Evolutionary conservation across 2,797 vertebrate species (phyloP).

Genomic region (Limosa lapponica): DNA sequence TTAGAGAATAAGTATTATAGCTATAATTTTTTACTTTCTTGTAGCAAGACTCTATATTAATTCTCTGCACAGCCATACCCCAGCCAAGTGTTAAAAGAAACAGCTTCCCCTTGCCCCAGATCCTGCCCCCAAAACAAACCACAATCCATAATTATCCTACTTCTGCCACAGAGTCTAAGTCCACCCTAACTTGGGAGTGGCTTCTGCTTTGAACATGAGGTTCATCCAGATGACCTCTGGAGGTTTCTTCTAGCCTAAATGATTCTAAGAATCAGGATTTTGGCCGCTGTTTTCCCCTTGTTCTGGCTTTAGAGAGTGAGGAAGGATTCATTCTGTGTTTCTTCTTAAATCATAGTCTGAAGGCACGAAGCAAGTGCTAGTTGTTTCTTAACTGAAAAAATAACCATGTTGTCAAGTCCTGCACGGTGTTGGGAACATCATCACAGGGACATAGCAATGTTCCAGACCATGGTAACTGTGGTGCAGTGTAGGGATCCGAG

Average conservation of each 20-base stretch:
- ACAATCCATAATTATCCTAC: accelerated
- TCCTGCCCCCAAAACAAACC: neutral
- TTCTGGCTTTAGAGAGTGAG: neutral
- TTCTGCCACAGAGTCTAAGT: neutral
- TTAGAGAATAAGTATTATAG: neutral
- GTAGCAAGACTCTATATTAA: neutral
- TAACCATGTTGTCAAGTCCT: accelerated
- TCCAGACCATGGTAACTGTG: neutral
- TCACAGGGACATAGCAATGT: neutral
- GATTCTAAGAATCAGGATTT: neutral
- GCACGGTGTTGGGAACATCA: accelerated
- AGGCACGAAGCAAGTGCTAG: neutral
- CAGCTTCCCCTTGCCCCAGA: accelerated
- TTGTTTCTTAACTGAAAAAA: neutral
- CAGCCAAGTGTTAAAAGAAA: neutral
- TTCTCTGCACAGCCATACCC: neutral
- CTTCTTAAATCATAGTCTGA: neutral
- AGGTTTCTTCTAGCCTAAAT: neutral
- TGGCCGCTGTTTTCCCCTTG: accelerated
- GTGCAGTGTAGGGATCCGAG: neutral
- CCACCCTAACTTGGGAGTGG: neutral
- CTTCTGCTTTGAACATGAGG: neutral
- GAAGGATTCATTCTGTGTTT: neutral
- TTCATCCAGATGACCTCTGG: neutral
- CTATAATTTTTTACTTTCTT: neutral